phyloP scores from a whole-genome alignment of 2,797 vertebrate species.

The Dendrocincla tyrannina region DNA sequence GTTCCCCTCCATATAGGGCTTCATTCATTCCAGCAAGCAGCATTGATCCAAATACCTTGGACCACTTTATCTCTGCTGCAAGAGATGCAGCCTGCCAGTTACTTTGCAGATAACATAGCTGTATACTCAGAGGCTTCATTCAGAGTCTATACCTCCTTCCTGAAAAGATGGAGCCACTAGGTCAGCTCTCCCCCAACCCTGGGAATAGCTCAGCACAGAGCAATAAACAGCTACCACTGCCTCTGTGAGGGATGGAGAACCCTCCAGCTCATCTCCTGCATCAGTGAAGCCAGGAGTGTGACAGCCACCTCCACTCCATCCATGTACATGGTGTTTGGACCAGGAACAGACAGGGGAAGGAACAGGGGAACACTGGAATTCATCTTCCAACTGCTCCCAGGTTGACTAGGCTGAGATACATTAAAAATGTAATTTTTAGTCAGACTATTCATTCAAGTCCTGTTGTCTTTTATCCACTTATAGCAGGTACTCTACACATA shows the following conservation, averaged over 20 bases:
- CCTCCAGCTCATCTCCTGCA: background rate
- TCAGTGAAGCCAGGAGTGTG: background rate
- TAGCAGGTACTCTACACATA: background rate
- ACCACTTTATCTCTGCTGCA: background rate
- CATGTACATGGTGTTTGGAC: fast-evolving
- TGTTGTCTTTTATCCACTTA: constrained; percentile 18
- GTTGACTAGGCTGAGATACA: background rate
- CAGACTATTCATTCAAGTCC: background rate
- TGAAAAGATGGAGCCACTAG: background rate
- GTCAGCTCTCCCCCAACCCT: background rate
- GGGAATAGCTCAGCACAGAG: background rate
- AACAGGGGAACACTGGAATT: background rate
- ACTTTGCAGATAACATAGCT: background rate
- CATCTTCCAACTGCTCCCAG: background rate
- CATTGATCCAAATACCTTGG: background rate
- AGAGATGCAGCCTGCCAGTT: background rate
- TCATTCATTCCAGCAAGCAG: background rate
- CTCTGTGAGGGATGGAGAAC: background rate
- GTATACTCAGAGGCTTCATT: background rate
- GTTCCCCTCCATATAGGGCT: background rate
- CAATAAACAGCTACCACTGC: background rate
- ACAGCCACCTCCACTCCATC: background rate
- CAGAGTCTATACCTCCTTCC: background rate
- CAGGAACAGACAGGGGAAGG: background rate
- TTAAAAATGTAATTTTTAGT: background rate